A percentile compares a stretch with the other conserved stretches of the same genome.
Evolutionary conservation across 2,888 invertebrate genomes (phyloP).

Genomic region (Drosophila longiperda): DNA sequence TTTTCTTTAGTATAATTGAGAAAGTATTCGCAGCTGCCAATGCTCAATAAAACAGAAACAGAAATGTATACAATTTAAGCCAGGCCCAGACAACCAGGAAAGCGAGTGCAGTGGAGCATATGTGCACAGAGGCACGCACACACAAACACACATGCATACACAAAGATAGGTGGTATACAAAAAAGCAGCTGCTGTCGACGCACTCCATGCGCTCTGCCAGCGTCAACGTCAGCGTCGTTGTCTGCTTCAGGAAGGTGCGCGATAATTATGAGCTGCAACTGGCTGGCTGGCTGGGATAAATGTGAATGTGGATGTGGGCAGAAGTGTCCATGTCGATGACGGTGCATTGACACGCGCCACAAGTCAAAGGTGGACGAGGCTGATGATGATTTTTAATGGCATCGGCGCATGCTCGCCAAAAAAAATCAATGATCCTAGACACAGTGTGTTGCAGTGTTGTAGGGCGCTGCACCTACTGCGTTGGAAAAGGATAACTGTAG

Average conservation of each 20-base stretch:
- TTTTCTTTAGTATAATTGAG: slow-evolving; percentile 4
- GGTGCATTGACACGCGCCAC: slow-evolving; percentile 78
- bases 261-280: slow-evolving; percentile 45
- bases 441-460: slow-evolving; percentile 26
- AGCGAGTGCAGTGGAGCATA: slow-evolving; percentile 44
- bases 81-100: slow-evolving; percentile 46
- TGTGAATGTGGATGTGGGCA: not conserved
- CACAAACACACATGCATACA: not conserved
- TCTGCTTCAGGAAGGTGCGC: slow-evolving; percentile 49
- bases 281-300: not conserved
- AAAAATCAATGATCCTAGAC: slow-evolving; percentile 72
- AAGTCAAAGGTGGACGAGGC: slow-evolving; percentile 39
- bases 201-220: slow-evolving; percentile 24
- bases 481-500: slow-evolving; percentile 65
- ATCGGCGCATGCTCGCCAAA: slow-evolving; percentile 63
- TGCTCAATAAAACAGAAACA: slow-evolving; percentile 8
- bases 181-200: slow-evolving; percentile 64
- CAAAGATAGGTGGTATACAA: slow-evolving; percentile 2
- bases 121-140: slow-evolving; percentile 11
- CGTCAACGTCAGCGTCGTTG: slow-evolving; percentile 15
- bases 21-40: slow-evolving; percentile 45
- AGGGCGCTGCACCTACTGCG: slow-evolving; percentile 21
- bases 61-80: slow-evolving; percentile 30
- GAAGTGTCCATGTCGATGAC: slow-evolving; percentile 34
- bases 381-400: slow-evolving; percentile 19